Base-by-base conservation (phyloP, 1,140 invertebrate species). In the Globodera rostochiensis region DNA sequence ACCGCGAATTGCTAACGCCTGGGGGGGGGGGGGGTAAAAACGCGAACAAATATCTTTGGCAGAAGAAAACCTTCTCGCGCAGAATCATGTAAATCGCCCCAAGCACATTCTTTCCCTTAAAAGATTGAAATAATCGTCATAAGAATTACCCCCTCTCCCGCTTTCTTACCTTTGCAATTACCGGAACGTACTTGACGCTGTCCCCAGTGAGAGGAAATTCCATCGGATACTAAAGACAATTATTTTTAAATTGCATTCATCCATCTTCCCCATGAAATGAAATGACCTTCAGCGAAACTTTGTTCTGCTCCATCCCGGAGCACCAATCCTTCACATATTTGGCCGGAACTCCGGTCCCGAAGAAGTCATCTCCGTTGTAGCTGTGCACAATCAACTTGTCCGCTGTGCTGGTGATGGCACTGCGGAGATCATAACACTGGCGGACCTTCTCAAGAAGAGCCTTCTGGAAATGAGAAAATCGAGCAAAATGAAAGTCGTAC, bases 31-130 rank as follows among this genome's bases (percentile, higher is more conserved):
- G n/a, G 36, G 36, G 36, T 2, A 36, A 36, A 36, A 36, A 36
- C 36, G 36, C 36, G 36, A 36, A 36, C 36, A 36, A 36, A 36
- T 36, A 36, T 36, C 36, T 36, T 36, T 36, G 36, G 36, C 3
- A 36, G 36, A 36, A 36, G 36, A 36, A 36, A 36, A 83, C 82
- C 82, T 83, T 84, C 73, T 83, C 82, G 49, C 85, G 77, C 45
- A 86, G 70, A 36, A 86, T 80, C 86, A 86, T 86, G 36, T 80
- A 81, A 80, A 86, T 87, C 4, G 79, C 86, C 25, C 86, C 86
- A 4, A 86, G 79, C n/a, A 86, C 71, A 81, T 86, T 86, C 57
- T 78, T 78, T 5, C 77, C 77, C 77, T 78, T 47, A 66, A 78
- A 36, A 8, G 21, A 69, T 6, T 11, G 6, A 77, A 45, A 66